Percentiles rank a stretch among this genome's conserved stretches.
Conservation (phyloP, 2,888 invertebrate genomes). For the Drosophila anceps region DNA sequence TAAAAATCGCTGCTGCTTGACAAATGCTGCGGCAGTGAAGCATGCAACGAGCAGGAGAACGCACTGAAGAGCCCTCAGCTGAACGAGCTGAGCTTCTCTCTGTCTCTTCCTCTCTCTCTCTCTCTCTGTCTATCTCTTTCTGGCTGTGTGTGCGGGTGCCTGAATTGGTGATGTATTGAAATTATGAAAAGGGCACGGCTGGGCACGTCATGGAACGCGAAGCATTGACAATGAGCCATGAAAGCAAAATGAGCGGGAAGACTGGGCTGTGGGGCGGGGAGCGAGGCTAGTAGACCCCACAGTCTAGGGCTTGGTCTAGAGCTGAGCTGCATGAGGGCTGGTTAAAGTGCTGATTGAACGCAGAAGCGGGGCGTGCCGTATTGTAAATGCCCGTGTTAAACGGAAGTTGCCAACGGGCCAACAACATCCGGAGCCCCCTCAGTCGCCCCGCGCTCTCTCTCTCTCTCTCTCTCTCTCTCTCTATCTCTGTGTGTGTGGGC, state of each 20-base stretch:
- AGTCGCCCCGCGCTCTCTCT: neutral
- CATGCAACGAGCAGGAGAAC: slow-evolving; percentile 34
- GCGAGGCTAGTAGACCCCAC: neutral
- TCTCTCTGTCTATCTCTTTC: slow-evolving; percentile 7
- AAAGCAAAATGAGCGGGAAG: slow-evolving; percentile 38
- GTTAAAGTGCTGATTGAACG: slow-evolving; percentile 60
- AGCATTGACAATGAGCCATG: slow-evolving; percentile 73
- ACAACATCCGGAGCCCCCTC: slow-evolving; percentile 59
- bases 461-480: neutral
- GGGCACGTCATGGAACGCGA: slow-evolving; percentile 57
- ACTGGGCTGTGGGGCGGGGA: neutral
- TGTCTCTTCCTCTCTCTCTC: slow-evolving; percentile 5
- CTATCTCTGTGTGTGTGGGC: slow-evolving; percentile 40
- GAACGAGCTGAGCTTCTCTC: slow-evolving; percentile 20
- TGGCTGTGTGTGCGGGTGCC: slow-evolving; percentile 32
- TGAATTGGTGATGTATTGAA: slow-evolving; percentile 68
- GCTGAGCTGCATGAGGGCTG: slow-evolving; percentile 37
- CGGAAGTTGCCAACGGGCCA: slow-evolving; percentile 66
- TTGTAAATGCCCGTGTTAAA: slow-evolving; percentile 56
- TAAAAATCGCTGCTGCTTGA: slow-evolving; percentile 52
- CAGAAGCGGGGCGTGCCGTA: slow-evolving; percentile 58
- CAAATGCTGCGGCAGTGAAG: slow-evolving; percentile 66
- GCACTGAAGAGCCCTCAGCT: slow-evolving; percentile 58
- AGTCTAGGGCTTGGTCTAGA: slow-evolving; percentile 18
- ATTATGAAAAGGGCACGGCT: slow-evolving; percentile 75